Percentiles rank a stretch among this genome's conserved stretches.
These are phyloP conservation scores for Chunga burmeisteri DNA, from an alignment of 2,113 vertebrate genomes.

Conservation along the genomic window DNA sequence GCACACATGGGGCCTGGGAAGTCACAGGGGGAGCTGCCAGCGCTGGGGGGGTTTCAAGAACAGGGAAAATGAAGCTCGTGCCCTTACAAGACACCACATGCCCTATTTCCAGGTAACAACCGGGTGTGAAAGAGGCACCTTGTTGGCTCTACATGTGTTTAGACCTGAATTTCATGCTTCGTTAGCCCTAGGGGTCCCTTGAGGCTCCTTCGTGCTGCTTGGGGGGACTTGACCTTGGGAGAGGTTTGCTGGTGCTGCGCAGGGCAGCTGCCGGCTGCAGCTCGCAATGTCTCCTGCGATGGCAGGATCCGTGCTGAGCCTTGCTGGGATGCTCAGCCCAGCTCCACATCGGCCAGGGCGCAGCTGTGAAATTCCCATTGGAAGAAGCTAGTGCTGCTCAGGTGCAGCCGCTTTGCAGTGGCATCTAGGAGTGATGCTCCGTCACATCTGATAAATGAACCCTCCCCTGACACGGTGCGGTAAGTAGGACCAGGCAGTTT, in stretches of 20 bases:
- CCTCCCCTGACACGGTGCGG: neutral
- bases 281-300: rapidly evolving
- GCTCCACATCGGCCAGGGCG: neutral
- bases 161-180: conserved; percentile 22
- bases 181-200: neutral
- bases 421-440: neutral
- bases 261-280: neutral
- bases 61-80: neutral
- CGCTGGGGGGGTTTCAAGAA: neutral
- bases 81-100: neutral
- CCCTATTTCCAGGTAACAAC: neutral
- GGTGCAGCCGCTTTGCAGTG: neutral
- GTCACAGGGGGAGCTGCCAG: neutral
- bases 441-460: neutral
- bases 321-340: neutral
- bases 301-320: neutral
- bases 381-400: neutral
- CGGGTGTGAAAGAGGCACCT: neutral
- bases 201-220: neutral
- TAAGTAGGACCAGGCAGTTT: neutral
- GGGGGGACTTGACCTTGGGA: conserved; percentile 16
- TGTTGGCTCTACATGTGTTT: neutral
- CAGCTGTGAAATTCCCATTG: neutral
- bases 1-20: rapidly evolving
- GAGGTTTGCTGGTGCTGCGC: neutral